Evolutionary conservation across 30 jellyfish, hydroid and myxozoan genomes (phyloP), one percentile per base, ranked within the genome.

Genomic region (Hydractinia symbiolongicarpus): DNA sequence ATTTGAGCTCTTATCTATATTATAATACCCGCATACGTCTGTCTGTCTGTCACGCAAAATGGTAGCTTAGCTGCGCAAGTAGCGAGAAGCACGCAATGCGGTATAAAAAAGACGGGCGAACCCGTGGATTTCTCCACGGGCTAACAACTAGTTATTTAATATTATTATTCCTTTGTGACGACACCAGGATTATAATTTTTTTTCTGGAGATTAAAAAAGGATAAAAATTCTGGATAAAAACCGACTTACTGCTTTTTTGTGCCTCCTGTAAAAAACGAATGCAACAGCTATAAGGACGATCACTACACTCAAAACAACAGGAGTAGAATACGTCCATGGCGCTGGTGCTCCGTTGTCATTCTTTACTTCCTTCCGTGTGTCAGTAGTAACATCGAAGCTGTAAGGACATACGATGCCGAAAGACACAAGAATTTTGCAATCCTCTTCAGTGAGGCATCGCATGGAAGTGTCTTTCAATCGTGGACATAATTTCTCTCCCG

Each of bases 361-460:
- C 15, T 19, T 60, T 0, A 55, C 84, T 19, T 60, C 86, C 21
- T 64, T 52, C 52, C 84, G 86, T 30, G 44, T 30, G 44, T 30
- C 44, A 2, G 44, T 30, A 30, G 14, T 44, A 77, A 51, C 79
- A 10, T 57, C 89, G 53, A 73, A 79, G 50, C 9, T 50, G 78
- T 81, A 82, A 11, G 95, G 95, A 55, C 96, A 88, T 4, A 19
- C 79, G 56, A 82, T 78, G 5, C 89, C 86, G 19, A 74, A 86
- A 53, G 80, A 52, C 52, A 67, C 71, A 64, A 88, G 77, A 40
- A 88, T 62, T 71, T 61, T 51, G 61, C 96, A 88, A 62, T 88
- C 96, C 15, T 82, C 89, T 19, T 69, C 79, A 73, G 76, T 88
- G 53, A 88, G 93, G 60, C 96, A 88, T 4, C 96, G 84, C 17